Evolutionary conservation across 1,140 invertebrate genomes (phyloP), one percentile per base, ranked within the genome.

Genomic region (Daktulosphaira vitifoliae): DNA sequence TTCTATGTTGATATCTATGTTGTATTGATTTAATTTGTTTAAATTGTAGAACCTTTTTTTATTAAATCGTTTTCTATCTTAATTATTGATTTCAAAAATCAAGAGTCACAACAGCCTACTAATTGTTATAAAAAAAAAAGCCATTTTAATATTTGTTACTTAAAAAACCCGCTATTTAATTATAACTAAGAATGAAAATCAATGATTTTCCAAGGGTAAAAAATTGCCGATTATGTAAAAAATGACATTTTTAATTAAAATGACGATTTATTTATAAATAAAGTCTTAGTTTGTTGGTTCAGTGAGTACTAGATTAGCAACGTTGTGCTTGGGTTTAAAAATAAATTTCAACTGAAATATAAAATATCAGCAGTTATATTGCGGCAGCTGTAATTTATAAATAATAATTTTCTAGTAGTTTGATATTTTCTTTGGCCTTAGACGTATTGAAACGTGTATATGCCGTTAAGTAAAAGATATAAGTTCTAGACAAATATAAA

Each of bases 331-430:
- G 22, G 26, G 56, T 62, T 62, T 62, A 62, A 62, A 62, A 62
- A 62, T 62, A 62, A 13, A 62, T 20, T 62, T 48, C 23, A 20
- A 29, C 56, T 20, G 26, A n/a, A 62, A 62, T 62, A 62, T 62
- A 46, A 62, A 48, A 48, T 48, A 62, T 62, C 56, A 62, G 56
- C 2, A 11, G 56, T 62, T 62, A 48, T 62, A 62, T 62, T 46
- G 56, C 42, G 56, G 42, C 29, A 6, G 56, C 56, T 62, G 56
- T 62, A 62, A 33, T 46, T 62, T 62, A 62, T 48, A 62, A 62
- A 62, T 62, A 62, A 62, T 62, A 38, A 62, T 62, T 62, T 62
- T 18, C 23, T 62, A 38, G 25, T 1, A 25, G 18, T n/a, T n/a
- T n/a, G n/a, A 9, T 62, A 48, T 62, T 62, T 48, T 48, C 56